Evolutionary conservation across 2,113 vertebrate genomes (phyloP).

Genomic region (Myotis yumanensis): DNA sequence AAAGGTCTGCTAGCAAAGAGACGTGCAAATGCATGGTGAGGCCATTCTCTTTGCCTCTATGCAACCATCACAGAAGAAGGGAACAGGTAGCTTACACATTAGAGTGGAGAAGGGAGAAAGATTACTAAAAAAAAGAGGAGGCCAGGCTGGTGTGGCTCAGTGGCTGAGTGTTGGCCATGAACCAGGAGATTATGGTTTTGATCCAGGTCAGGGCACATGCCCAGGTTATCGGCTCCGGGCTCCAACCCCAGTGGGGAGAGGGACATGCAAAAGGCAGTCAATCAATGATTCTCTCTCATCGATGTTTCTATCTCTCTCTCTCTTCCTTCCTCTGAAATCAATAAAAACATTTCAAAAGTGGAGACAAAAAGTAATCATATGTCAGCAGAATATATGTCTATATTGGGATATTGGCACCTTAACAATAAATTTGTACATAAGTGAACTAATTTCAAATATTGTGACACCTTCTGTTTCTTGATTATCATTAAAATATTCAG

Average conservation of each 20-base stretch:
- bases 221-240: too few species aligned
- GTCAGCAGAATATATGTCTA: not conserved
- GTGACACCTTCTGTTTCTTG: not conserved
- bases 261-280: too few species aligned
- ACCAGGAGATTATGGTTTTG: too few species aligned
- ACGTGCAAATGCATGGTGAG: not conserved
- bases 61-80: not conserved
- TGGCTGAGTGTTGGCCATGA: too few species aligned
- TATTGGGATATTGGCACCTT: not conserved
- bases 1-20: not conserved
- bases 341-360: not conserved
- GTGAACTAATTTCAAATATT: not conserved
- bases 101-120: not conserved
- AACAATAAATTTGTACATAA: not conserved
- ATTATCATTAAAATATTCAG: not conserved
- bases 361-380: not conserved
- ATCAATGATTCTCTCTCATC: too few species aligned
- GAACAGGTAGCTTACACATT: rapidly evolving
- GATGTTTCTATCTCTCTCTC: too few species aligned
- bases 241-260: too few species aligned
- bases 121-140: not conserved
- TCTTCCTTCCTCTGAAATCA: too few species aligned
- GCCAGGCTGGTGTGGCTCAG: too few species aligned
- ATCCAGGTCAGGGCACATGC: too few species aligned
- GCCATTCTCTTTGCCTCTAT: not conserved